Percentiles rank a stretch among this genome's conserved stretches.
These are phyloP conservation scores for Drosophila ananassae DNA, from an alignment of 1,140 invertebrate species.

Conservation along the genomic window DNA sequence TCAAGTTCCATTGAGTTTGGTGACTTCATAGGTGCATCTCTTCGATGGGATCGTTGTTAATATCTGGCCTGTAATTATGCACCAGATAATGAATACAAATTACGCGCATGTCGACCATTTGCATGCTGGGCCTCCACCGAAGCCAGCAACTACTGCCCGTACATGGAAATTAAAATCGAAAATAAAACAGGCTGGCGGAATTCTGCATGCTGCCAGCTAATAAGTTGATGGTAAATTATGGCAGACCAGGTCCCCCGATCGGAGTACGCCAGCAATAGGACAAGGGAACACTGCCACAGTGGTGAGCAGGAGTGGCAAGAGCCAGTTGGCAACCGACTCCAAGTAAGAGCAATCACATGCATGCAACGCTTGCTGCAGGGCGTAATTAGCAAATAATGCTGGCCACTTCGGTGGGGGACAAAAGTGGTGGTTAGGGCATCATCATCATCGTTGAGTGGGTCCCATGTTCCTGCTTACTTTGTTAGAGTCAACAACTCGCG, in stretches of 20 bases:
- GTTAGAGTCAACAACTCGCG: conserved; percentile 65
- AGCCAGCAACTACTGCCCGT: conserved; percentile 19
- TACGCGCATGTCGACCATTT: conserved; percentile 67
- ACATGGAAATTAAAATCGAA: conserved; percentile 79
- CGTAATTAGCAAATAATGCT: conserved; percentile 79
- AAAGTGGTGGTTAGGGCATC: background rate
- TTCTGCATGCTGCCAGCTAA: conserved; percentile 54
- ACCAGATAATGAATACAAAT: conserved; percentile 81
- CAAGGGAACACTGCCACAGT: conserved; percentile 11
- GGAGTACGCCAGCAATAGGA: conserved; percentile 6
- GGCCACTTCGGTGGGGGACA: conserved; percentile 22
- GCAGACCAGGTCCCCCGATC: conserved; percentile 24
- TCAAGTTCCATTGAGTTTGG: background rate
- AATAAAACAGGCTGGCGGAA: conserved; percentile 59
- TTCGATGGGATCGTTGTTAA: background rate
- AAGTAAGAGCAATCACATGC: conserved; percentile 71
- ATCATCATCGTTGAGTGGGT: background rate
- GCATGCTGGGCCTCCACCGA: conserved; percentile 37
- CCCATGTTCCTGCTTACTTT: conserved; percentile 42
- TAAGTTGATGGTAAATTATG: conserved; percentile 76
- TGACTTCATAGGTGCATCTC: background rate
- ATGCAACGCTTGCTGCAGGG: conserved; percentile 74
- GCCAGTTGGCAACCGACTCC: conserved; percentile 5
- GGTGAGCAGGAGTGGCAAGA: background rate
- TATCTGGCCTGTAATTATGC: conserved; percentile 68